Conservation (phyloP, 2,888 invertebrate genomes). For the Gandaritis pyraliata region DNA sequence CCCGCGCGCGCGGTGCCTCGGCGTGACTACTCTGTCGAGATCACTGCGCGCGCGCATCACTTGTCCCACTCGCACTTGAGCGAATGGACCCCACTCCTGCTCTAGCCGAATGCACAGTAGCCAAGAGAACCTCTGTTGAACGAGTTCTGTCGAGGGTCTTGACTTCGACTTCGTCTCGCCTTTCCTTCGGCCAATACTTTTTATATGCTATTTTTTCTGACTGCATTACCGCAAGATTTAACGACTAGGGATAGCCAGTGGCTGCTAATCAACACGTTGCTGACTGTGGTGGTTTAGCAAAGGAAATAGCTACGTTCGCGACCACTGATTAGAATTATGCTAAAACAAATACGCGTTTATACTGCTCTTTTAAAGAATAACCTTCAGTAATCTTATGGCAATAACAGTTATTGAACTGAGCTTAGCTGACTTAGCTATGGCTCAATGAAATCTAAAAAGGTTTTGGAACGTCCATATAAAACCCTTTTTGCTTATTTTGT, state of each 20-base stretch:
- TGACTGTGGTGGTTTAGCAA: slow-evolving; percentile 56
- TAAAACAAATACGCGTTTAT: slow-evolving; percentile 18
- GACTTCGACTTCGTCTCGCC: slow-evolving; percentile 72
- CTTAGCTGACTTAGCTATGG: no score
- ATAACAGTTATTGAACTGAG: slow-evolving; percentile 3
- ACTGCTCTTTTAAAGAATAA: slow-evolving; percentile 16
- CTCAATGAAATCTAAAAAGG: no score
- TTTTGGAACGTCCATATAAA: neutral
- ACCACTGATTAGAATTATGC: slow-evolving; percentile 29
- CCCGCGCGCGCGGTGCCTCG: slow-evolving; percentile 55
- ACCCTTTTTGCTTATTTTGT: no score
- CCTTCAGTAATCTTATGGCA: slow-evolving; percentile 11
- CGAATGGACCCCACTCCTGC: slow-evolving; percentile 44
- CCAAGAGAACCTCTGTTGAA: slow-evolving; percentile 71
- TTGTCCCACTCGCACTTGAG: slow-evolving; percentile 37
- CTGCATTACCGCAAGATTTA: slow-evolving; percentile 71
- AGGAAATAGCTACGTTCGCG: slow-evolving; percentile 38
- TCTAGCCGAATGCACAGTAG: slow-evolving; percentile 72
- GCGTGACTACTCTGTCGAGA: slow-evolving; percentile 67
- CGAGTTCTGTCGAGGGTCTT: slow-evolving; percentile 77
- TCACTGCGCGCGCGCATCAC: slow-evolving; percentile 69
- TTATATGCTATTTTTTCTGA: slow-evolving; percentile 71
- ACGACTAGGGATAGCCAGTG: slow-evolving; percentile 60
- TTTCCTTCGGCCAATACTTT: slow-evolving; percentile 72
- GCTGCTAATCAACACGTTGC: slow-evolving; percentile 72